These are phyloP conservation scores for Megastigmus dorsalis DNA, from an alignment of 2,888 invertebrate genomes.

Conservation along the genomic window DNA sequence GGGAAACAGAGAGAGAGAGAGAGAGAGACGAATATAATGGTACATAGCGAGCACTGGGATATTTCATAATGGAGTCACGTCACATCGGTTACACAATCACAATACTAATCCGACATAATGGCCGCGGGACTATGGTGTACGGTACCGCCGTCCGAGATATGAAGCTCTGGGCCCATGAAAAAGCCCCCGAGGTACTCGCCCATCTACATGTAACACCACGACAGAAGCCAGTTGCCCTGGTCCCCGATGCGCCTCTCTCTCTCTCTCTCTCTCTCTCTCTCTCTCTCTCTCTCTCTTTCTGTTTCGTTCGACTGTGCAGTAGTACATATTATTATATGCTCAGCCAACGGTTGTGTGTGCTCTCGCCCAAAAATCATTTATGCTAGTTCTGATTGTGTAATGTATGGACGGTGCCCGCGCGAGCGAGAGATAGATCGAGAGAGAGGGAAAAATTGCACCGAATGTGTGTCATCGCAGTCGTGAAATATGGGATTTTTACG, in stretches of 20 bases:
- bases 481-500: no score
- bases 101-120: slow-evolving; percentile 73
- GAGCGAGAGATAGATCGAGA: no score
- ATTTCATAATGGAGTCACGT: slow-evolving; percentile 72
- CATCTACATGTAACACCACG: not conserved
- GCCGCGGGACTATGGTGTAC: slow-evolving; percentile 45
- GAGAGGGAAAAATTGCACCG: no score
- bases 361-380: not conserved
- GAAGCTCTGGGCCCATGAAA: slow-evolving; percentile 9
- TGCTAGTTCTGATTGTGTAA: no score
- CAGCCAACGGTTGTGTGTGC: not conserved
- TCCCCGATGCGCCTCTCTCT: not conserved
- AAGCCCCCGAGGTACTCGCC: not conserved
- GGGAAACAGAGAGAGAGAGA: slow-evolving; percentile 9
- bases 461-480: no score
- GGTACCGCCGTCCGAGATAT: slow-evolving; percentile 1
- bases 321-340: not conserved
- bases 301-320: not conserved
- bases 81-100: slow-evolving; percentile 74
- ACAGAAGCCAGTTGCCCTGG: not conserved
- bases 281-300: slow-evolving; percentile 13
- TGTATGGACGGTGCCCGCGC: no score
- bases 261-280: slow-evolving; percentile 31
- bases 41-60: slow-evolving; percentile 60
- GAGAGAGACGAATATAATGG: slow-evolving; percentile 56